These are phyloP conservation scores for Nowickia ferox DNA, from an alignment of 2,888 invertebrate species.

Conservation along the genomic window DNA sequence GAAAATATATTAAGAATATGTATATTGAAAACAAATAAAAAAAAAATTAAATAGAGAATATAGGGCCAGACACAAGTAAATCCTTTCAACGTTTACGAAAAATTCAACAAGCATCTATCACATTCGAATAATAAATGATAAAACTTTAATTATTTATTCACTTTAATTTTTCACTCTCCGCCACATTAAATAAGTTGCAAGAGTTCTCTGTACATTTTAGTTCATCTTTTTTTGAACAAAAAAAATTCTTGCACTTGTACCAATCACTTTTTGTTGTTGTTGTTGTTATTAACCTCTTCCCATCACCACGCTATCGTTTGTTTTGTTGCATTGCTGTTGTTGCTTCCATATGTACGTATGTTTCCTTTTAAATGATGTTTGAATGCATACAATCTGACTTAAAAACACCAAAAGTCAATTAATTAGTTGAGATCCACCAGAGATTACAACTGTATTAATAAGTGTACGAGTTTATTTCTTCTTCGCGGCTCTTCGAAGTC, in stretches of 20 bases:
- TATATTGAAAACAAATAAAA: too few species aligned
- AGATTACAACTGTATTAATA: conserved; percentile 82
- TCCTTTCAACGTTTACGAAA: too few species aligned
- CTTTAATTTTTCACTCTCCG: not conserved
- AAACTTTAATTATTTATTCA: not conserved
- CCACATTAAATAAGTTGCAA: not conserved
- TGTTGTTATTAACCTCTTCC: not conserved
- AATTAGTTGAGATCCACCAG: conserved; percentile 82
- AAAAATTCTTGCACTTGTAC: conserved; percentile 14
- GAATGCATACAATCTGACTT: conserved; percentile 66
- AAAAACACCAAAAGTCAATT: conserved; percentile 83
- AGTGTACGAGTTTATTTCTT: conserved; percentile 57
- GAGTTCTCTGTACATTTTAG: not conserved
- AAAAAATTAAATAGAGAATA: too few species aligned
- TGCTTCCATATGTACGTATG: not conserved
- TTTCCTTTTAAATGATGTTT: conserved; percentile 62
- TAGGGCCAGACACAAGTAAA: too few species aligned
- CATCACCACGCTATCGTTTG: conserved; percentile 1
- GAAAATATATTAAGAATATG: too few species aligned
- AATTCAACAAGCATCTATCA: too few species aligned
- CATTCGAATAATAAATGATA: too few species aligned
- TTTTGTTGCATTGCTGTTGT: not conserved
- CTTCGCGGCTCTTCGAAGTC: not conserved
- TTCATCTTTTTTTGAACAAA: not conserved
- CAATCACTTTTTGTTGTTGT: not conserved